Evolutionary conservation across 2,113 vertebrate species (phyloP).

Genomic region (Oryctolagus cuniculus): DNA sequence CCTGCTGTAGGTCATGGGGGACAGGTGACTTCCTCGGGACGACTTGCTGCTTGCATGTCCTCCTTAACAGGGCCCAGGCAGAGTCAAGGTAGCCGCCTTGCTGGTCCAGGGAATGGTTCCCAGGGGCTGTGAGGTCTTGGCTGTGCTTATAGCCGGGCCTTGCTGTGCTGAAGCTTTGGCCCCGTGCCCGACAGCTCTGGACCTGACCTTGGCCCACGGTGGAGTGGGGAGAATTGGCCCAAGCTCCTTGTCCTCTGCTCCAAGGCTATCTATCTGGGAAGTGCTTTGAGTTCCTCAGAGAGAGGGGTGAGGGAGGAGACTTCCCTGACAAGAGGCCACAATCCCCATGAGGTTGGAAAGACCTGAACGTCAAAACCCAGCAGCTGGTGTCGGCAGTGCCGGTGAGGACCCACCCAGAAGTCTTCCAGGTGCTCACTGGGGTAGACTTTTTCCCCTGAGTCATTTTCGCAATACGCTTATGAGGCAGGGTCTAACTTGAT

Average conservation of each 20-base stretch:
- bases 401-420: neutral
- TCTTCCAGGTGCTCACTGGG: neutral
- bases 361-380: neutral
- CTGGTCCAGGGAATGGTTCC: neutral
- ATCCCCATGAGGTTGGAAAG: neutral
- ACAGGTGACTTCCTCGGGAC: neutral
- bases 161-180: neutral
- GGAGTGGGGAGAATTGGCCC: neutral
- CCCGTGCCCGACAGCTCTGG: neutral
- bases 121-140: neutral
- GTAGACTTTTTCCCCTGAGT: neutral
- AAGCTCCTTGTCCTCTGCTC: neutral
- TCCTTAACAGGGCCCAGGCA: neutral
- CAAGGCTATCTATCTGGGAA: neutral
- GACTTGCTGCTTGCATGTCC: neutral
- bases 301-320: neutral
- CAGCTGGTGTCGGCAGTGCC: neutral
- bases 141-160: neutral
- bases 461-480: neutral
- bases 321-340: neutral
- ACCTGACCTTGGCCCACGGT: neutral
- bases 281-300: conserved; percentile 3
- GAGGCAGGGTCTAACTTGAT: neutral
- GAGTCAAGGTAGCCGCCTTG: neutral
- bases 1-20: neutral